Percentiles rank a stretch among this genome's conserved stretches.
These are phyloP conservation scores for Bombyx mandarina DNA, from an alignment of 1,140 invertebrate genomes.

Conservation along the genomic window DNA sequence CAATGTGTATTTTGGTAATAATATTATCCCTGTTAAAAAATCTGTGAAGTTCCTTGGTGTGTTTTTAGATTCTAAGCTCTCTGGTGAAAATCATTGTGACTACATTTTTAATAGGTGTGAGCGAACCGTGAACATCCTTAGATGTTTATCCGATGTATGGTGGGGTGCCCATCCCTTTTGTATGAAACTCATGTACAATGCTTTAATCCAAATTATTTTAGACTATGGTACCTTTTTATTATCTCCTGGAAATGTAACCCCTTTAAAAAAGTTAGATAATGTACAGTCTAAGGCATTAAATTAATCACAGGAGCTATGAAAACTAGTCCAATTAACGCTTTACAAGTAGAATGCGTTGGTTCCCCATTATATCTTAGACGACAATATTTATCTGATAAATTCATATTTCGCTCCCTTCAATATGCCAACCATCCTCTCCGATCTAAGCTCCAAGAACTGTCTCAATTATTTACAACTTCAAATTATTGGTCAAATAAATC, in stretches of 20 bases:
- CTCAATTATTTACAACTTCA: too few relatives aligned
- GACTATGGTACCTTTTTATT: slow-evolving; percentile 7
- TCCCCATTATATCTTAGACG: background rate
- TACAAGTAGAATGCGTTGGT: slow-evolving; percentile 18
- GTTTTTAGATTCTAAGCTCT: slow-evolving; percentile 11
- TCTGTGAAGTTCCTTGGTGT: slow-evolving; percentile 18
- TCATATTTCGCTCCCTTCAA: too few relatives aligned
- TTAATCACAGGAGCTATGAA: slow-evolving; percentile 21
- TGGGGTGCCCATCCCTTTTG: slow-evolving; percentile 15
- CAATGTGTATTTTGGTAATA: background rate
- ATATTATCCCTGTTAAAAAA: slow-evolving; percentile 1
- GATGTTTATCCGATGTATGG: slow-evolving; percentile 12
- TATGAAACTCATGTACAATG: slow-evolving; percentile 17
- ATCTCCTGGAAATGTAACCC: background rate
- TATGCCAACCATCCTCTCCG: too few relatives aligned
- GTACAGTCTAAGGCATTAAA: slow-evolving; percentile 15
- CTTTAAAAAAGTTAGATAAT: slow-evolving; percentile 9
- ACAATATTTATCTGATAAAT: too few relatives aligned
- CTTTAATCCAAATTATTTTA: background rate
- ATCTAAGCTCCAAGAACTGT: too few relatives aligned
- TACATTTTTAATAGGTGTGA: slow-evolving; percentile 6
- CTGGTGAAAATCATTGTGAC: slow-evolving; percentile 10
- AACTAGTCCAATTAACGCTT: slow-evolving; percentile 18
- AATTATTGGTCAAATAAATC: too few relatives aligned
- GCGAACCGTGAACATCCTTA: slow-evolving; percentile 9